Evolutionary conservation across 2,888 invertebrate species (phyloP).

Genomic region (Antheraea assamensis): DNA sequence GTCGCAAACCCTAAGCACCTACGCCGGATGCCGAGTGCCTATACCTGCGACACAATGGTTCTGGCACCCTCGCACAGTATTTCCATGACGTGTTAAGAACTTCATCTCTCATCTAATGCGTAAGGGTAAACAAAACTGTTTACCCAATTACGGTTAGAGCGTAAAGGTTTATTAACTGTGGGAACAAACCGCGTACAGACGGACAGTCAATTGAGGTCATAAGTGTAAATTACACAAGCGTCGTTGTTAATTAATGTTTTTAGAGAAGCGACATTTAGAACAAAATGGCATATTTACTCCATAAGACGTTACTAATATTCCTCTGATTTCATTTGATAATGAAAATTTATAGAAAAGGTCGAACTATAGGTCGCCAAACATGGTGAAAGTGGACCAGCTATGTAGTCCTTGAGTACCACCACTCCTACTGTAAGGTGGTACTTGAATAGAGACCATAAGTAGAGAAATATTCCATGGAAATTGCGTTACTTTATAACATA

Average conservation of each 20-base stretch:
- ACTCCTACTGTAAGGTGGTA: too few relatives aligned
- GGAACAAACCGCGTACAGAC: background rate
- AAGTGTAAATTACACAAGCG: background rate
- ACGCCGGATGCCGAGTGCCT: too few relatives aligned
- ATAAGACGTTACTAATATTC: too few relatives aligned
- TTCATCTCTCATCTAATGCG: background rate
- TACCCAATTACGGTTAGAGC: background rate
- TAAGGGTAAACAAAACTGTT: background rate
- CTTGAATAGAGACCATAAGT: too few relatives aligned
- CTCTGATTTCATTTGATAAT: too few relatives aligned
- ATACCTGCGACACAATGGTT: background rate
- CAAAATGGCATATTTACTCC: background rate
- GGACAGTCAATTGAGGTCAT: slow-evolving; percentile 2
- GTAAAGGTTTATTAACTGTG: slow-evolving; percentile 9
- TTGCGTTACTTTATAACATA: too few relatives aligned
- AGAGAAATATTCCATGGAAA: too few relatives aligned
- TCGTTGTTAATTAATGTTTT: background rate
- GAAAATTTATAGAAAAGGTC: too few relatives aligned
- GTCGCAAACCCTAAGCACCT: too few relatives aligned
- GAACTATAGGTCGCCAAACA: too few relatives aligned
- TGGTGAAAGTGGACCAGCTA: too few relatives aligned
- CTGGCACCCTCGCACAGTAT: background rate
- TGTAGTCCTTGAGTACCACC: too few relatives aligned
- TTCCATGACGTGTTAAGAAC: background rate
- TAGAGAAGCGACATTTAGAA: background rate